Conservation (phyloP, 2,797 vertebrate species). For the Parambassis ranga region DNA sequence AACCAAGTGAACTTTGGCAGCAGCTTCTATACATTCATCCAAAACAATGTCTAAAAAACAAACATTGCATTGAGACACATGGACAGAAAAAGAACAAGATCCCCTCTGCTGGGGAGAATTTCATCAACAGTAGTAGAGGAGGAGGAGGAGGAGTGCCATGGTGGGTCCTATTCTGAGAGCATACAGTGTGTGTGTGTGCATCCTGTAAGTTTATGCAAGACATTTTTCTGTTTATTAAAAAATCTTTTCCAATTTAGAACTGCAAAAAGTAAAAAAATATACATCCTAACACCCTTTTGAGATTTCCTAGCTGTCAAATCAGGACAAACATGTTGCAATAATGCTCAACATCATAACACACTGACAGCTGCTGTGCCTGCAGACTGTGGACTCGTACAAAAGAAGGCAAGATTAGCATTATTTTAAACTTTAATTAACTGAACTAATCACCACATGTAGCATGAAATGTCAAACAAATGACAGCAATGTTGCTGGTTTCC, state of each 20-base stretch:
- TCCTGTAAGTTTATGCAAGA: constrained; percentile 1
- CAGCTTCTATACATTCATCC: constrained; percentile 25
- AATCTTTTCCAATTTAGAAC: too few species aligned
- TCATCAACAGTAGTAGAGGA: constrained; percentile 2
- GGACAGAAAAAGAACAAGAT: background rate
- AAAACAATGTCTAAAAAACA: background rate
- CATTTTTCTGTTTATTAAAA: too few species aligned
- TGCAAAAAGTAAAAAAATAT: too few species aligned
- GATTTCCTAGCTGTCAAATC: too few species aligned
- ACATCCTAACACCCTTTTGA: too few species aligned
- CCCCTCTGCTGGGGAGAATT: background rate
- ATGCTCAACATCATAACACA: background rate
- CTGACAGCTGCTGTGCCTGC: too few species aligned
- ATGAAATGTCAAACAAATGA: background rate
- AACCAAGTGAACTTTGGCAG: constrained; percentile 38
- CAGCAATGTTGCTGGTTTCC: background rate
- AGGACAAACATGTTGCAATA: too few species aligned
- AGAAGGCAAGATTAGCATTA: background rate
- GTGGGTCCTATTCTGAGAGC: background rate
- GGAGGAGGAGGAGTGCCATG: too few species aligned
- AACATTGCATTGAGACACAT: background rate
- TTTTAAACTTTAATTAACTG: background rate
- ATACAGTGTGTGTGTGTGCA: background rate
- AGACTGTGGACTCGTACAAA: too few species aligned
- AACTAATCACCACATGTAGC: background rate